Percentiles rank a stretch among this genome's conserved stretches.
These are phyloP conservation scores for Archaeoteleia sp. DNA, from an alignment of 2,888 invertebrate species.

Conservation along the genomic window DNA sequence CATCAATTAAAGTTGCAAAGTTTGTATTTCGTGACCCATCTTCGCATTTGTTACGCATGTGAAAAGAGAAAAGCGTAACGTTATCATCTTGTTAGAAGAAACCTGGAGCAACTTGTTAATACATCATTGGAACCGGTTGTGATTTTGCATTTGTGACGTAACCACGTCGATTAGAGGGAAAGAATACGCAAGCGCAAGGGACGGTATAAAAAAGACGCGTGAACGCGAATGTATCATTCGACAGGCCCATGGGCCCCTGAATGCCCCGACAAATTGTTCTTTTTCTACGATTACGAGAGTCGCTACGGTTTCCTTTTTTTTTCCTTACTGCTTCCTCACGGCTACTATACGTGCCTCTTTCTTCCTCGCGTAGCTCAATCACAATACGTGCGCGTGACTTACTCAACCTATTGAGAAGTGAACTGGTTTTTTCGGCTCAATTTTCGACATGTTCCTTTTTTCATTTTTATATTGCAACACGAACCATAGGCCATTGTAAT, in stretches of 20 bases:
- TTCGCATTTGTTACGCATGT: no score
- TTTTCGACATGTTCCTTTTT: constrained; percentile 20
- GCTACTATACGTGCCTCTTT: constrained; percentile 22
- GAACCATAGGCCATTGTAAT: no score
- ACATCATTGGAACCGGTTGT: constrained; percentile 70
- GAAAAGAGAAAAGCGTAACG: no score
- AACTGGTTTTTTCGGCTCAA: constrained; percentile 9
- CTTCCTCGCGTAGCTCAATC: constrained; percentile 4
- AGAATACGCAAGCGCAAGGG: constrained; percentile 47
- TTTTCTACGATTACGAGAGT: constrained; percentile 35
- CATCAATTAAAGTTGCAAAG: no score
- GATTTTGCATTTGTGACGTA: constrained; percentile 72
- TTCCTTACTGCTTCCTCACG: constrained; percentile 21
- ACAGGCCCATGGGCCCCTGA: constrained; percentile 22
- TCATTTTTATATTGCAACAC: constrained; percentile 19
- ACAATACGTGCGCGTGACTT: constrained; percentile 24
- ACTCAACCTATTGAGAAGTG: constrained; percentile 18
- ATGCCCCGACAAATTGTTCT: constrained; percentile 21
- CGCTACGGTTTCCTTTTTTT: constrained; percentile 47
- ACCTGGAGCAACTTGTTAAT: constrained; percentile 53
- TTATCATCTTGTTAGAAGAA: constrained; percentile 28
- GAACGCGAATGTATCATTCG: constrained; percentile 62
- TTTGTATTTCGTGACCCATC: no score
- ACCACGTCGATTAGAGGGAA: constrained; percentile 65
- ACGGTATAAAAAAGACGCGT: constrained; percentile 54